Evolutionary conservation across 2,113 vertebrate species (phyloP).

Genomic region (Sterna hirundo): DNA sequence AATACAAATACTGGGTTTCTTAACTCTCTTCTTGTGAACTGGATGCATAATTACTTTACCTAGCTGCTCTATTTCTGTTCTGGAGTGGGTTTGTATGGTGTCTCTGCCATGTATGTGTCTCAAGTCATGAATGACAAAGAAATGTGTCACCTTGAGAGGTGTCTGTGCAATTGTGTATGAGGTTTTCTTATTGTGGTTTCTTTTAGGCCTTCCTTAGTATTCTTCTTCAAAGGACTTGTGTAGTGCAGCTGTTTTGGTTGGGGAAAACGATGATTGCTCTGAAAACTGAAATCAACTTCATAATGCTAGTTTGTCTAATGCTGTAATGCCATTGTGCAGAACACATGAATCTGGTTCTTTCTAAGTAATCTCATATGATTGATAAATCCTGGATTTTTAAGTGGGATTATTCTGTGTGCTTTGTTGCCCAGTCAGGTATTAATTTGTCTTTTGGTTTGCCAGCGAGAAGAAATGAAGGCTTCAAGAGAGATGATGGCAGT

Average conservation of each 20-base stretch:
- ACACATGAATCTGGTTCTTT: not conserved
- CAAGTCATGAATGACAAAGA: not conserved
- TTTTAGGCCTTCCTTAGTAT: not conserved
- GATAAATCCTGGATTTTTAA: not conserved
- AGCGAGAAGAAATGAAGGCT: constrained; percentile 77
- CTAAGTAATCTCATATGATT: not conserved
- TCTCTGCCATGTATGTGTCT: not conserved
- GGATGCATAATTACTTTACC: not conserved
- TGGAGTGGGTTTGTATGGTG: not conserved
- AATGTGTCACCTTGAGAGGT: not conserved
- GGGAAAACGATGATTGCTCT: not conserved
- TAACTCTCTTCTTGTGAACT: not conserved
- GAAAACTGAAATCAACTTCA: not conserved
- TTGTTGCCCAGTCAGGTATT: not conserved
- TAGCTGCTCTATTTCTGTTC: not conserved
- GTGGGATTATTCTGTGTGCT: not conserved
- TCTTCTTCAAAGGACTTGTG: not conserved
- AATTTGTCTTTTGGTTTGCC: constrained; percentile 37
- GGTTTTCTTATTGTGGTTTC: not conserved
- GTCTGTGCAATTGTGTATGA: not conserved
- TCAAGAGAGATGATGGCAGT: constrained; percentile 73
- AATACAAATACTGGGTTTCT: not conserved
- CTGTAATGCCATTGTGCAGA: not conserved
- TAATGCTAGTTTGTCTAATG: not conserved
- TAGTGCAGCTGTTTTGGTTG: not conserved